Base-by-base conservation (phyloP, 2,888 invertebrate species). In the Octodonta nipae region DNA sequence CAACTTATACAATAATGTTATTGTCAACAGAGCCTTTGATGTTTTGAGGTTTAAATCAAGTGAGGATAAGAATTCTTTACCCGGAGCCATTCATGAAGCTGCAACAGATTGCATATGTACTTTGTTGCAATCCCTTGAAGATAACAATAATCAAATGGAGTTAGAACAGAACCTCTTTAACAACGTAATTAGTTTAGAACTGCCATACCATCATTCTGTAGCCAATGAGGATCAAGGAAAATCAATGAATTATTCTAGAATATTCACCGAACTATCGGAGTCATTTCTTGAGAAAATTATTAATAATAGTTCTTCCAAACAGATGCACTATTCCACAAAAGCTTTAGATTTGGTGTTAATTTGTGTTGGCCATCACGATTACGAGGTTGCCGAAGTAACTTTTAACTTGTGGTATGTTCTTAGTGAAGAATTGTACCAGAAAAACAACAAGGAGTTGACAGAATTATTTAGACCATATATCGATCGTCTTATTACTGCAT, bases 351-450 rank as follows among this genome's bases (percentile, higher is more conserved):
- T 93, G 44, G 79, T 92, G 6, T 66, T 96, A 28, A 77, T 82
- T 20, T 92, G 95, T 63, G 86, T 91, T 6, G 91, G 91, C 0
- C 93, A 96, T 66, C 92, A 93, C 62, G 93, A 96, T 60, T 96
- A 92, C 65, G 92, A 95, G 73, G 52, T 52, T 35, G 77, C 78
- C 16, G 78, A 78, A 55, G 87, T 95, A 45, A 92, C 96, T 2
- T 98, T 96, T 58, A 87, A 89, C 61, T 71, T 95, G 36, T 98
- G 98, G 98, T 95, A 91, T 35, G 75, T 87, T 14, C 63, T 98
- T 17, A 92, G 95, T 3, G 96, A 98, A 63, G 82, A 85, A 51
- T 67, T 98, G 3, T 96, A 93, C 60, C 82, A 87, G 49, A 77
- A 78, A 43, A 83, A 91, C 56, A 79, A 76, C 50, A 79, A 84